Evolutionary conservation across 2,797 vertebrate genomes (phyloP).

Genomic region (Ctenosaura bakeri): DNA sequence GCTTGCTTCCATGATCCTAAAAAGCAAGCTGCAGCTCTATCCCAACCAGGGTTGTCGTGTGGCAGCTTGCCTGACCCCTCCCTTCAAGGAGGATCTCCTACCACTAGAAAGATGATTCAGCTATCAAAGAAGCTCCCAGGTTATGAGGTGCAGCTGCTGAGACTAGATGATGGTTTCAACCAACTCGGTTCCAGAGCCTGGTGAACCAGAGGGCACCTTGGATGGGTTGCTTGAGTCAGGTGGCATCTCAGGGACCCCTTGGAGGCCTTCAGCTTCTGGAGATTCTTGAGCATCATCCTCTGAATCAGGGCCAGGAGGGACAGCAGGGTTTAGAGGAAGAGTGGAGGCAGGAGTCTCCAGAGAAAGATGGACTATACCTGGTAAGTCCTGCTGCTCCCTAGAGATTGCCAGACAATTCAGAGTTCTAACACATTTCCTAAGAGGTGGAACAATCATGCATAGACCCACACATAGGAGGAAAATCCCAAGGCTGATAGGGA

Average conservation of each 20-base stretch:
- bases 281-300: no score
- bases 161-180: no score
- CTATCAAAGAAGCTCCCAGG: no score
- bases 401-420: neutral
- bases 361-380: no score
- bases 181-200: neutral
- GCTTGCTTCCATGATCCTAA: neutral
- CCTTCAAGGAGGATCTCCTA: neutral
- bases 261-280: no score
- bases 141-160: neutral
- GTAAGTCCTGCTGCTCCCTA: neutral
- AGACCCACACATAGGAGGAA: neutral
- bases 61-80: neutral
- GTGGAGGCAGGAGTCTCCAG: no score
- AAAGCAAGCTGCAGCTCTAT: neutral
- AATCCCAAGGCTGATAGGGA: neutral
- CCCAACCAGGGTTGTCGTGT: neutral
- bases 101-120: neutral
- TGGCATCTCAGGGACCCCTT: accelerated
- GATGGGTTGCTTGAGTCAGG: no score
- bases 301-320: neutral
- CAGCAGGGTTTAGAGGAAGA: neutral
- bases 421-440: neutral
- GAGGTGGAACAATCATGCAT: neutral
- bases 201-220: neutral